Base-by-base conservation (phyloP, 2,797 vertebrate genomes). In the Notolabrus celidotus region DNA sequence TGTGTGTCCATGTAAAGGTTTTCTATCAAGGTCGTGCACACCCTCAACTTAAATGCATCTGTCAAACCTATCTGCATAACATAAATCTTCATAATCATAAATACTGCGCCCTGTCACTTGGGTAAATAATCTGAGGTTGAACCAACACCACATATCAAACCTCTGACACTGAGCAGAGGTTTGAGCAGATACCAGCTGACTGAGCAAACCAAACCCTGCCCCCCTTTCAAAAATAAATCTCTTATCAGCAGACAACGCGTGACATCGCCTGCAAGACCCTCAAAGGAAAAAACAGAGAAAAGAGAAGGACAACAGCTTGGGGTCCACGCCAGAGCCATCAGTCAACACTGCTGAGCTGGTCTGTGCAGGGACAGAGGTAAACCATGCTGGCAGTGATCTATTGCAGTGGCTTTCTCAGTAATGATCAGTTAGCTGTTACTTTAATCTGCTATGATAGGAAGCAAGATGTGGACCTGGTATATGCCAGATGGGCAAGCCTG, bases 41-140 rank as follows among this genome's bases (percentile, higher is more conserved):
- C 2, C 31, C 33, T 62, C 56, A 19, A 23, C 25, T 25, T 65
- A 19, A 67, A 66, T 38, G 10, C 60, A 68, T 65, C 50, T 34
- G 67, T 7, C 36, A 12, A 36, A 15, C 14, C 58, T 61, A 27
- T 69, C 50, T 60, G 22, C 9, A 9, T 62, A 19, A 54, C 11
- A 71, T 85, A 72, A 46, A 77, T 85, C 46, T 73, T 77, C 20
- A 75, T 59, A 47, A 52, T 74, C 33, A 52, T 52, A 11, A 20
- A 50, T 38, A 54, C 42, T 5, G 6, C 22, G 11, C 31, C 38
- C 34, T 47, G 43, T 53, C 46, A 23, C 49, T 56, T 50, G 10
- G 31, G 57, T 74, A 74, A 82, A 70, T 68, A 89, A 47, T 38
- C 5, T 38, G 19, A 77, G 53, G 59, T 80, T 75, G 69, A 74